A percentile compares a stretch with the other conserved stretches of the same genome.
phyloP scores from a whole-genome alignment of 2,888 invertebrate genomes.

The Eudemis profundana region DNA sequence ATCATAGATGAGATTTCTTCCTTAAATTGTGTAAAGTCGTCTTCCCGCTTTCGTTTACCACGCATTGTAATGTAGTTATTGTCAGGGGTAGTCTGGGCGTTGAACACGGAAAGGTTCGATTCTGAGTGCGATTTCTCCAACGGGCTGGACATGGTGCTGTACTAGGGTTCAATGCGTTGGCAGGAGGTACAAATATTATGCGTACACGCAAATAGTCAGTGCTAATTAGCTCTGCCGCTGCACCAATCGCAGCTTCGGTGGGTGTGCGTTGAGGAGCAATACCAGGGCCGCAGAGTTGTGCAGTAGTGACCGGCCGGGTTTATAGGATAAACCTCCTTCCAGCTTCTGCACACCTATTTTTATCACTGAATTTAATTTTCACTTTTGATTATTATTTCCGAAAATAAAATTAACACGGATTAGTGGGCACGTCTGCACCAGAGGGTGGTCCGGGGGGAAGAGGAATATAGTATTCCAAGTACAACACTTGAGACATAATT shows the following conservation, averaged over 20 bases:
- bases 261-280: neutral
- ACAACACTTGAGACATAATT: no score
- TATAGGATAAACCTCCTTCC: neutral
- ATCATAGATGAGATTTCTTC: neutral
- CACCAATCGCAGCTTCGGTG: neutral
- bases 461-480: no score
- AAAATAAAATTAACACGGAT: neutral
- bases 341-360: neutral
- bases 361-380: neutral
- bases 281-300: neutral
- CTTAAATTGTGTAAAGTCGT: neutral
- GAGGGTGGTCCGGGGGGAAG: neutral
- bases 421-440: neutral
- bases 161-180: neutral
- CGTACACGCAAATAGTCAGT: neutral
- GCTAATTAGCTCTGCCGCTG: neutral
- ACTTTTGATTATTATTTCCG: neutral
- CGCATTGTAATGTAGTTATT: neutral
- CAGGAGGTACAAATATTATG: neutral
- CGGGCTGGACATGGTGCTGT: neutral
- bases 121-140: slow-evolving; percentile 5
- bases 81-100: neutral
- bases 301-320: neutral
- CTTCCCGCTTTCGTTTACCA: neutral
- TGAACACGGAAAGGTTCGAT: neutral